Conservation (phyloP, 2,113 vertebrate species). For the Oncorhynchus mykiss region DNA sequence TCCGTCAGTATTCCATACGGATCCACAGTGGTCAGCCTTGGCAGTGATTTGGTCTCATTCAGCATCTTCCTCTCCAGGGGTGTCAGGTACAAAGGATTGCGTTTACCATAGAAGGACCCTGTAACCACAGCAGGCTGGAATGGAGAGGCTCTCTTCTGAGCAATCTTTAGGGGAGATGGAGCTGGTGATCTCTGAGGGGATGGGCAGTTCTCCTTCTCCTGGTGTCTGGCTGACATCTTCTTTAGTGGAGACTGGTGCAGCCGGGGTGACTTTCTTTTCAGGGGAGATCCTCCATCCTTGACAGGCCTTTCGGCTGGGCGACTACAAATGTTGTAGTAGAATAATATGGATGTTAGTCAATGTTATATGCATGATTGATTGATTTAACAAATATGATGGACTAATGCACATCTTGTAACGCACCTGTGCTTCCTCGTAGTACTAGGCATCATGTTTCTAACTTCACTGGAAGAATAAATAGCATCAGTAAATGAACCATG, state of each 20-base stretch:
- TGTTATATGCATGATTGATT: too few relatives aligned
- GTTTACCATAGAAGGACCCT: slow-evolving; percentile 81
- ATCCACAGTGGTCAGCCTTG: slow-evolving; percentile 22
- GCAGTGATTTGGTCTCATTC: slow-evolving; percentile 57
- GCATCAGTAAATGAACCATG: not conserved
- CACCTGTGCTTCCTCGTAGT: slow-evolving; percentile 75
- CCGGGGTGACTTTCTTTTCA: slow-evolving; percentile 50
- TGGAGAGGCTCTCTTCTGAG: slow-evolving; percentile 30
- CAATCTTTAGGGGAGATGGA: not conserved
- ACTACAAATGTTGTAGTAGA: slow-evolving; percentile 33
- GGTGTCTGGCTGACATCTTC: not conserved
- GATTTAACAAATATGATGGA: too few relatives aligned
- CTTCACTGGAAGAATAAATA: slow-evolving; percentile 20
- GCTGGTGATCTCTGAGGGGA: not conserved
- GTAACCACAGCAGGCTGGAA: slow-evolving; percentile 49
- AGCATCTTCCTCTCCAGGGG: slow-evolving; percentile 83
- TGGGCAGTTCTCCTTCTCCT: slow-evolving; percentile 45
- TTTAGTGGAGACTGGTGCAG: slow-evolving; percentile 21
- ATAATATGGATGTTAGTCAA: not conserved
- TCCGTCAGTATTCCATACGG: slow-evolving; percentile 10
- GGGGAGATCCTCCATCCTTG: slow-evolving; percentile 34
- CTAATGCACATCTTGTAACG: not conserved
- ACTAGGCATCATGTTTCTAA: slow-evolving; percentile 69
- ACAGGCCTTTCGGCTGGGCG: slow-evolving; percentile 67
- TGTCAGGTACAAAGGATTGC: slow-evolving; percentile 77